These are phyloP conservation scores for Scopus umbretta DNA, from an alignment of 2,113 vertebrate genomes.

Conservation along the genomic window DNA sequence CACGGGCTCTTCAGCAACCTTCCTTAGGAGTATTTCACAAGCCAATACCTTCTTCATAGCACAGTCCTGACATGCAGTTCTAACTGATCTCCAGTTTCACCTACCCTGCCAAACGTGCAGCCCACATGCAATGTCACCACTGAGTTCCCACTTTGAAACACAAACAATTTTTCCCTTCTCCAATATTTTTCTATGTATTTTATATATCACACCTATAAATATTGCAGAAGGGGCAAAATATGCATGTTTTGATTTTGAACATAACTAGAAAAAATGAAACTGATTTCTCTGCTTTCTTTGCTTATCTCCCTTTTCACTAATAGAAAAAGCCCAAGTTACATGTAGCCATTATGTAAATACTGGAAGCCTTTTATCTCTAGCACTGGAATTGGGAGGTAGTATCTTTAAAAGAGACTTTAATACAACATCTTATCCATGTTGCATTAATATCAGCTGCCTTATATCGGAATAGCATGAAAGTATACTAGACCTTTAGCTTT, in stretches of 20 bases:
- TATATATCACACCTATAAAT: background rate
- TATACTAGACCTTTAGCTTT: background rate
- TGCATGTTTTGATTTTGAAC: background rate
- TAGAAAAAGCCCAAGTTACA: background rate
- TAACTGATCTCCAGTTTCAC: background rate
- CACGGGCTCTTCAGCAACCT: background rate
- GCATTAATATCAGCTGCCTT: background rate
- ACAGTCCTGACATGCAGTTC: background rate
- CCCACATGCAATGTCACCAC: background rate
- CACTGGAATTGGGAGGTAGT: background rate
- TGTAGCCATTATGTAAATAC: slow-evolving; percentile 1
- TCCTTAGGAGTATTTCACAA: background rate
- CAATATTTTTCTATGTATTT: background rate
- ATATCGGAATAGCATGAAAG: background rate
- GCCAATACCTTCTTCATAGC: background rate
- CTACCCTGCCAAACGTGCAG: background rate
- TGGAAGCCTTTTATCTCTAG: slow-evolving; percentile 29
- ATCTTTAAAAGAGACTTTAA: slow-evolving; percentile 9
- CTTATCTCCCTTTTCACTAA: background rate
- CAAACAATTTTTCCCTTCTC: background rate
- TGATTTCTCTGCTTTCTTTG: background rate
- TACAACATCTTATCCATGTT: background rate
- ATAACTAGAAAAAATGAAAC: background rate
- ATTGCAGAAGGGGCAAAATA: background rate
- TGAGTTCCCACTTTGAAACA: background rate